phyloP scores from a whole-genome alignment of 2,113 vertebrate genomes.

The Meriones unguiculatus region DNA sequence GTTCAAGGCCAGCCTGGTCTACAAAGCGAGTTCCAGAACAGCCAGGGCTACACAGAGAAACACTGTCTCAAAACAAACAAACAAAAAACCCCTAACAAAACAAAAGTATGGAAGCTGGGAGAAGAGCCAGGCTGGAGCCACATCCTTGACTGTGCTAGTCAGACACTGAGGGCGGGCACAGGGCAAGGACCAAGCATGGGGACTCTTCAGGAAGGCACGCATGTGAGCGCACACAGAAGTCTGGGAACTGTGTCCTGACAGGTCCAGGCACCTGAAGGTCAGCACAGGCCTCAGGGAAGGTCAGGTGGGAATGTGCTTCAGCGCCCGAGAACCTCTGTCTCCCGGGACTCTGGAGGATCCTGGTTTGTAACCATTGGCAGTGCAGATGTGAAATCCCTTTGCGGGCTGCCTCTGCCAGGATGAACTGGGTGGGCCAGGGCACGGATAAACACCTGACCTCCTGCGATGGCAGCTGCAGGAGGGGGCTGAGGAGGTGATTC shows the following conservation, averaged over 20 bases:
- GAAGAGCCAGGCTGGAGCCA: not conserved
- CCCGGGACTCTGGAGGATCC: fast-evolving
- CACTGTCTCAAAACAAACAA: not conserved
- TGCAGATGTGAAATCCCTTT: not conserved
- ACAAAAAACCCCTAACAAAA: no score
- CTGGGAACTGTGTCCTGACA: not conserved
- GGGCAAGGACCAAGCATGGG: fast-evolving
- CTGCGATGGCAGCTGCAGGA: fast-evolving
- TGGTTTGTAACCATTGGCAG: not conserved
- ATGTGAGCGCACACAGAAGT: not conserved
- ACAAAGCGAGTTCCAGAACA: not conserved
- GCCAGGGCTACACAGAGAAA: not conserved
- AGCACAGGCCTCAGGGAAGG: not conserved
- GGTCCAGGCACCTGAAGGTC: not conserved
- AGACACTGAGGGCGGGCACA: not conserved
- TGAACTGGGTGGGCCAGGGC: fast-evolving
- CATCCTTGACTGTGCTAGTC: not conserved
- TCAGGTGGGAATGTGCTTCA: not conserved
- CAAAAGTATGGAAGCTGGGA: not conserved
- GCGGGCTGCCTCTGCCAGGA: not conserved
- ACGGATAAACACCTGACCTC: not conserved
- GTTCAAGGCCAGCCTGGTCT: not conserved
- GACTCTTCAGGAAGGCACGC: fast-evolving
- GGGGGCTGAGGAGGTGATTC: not conserved
- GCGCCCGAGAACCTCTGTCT: not conserved